Evolutionary conservation across 1,140 invertebrate species (phyloP), one percentile per base, ranked within the genome.

Genomic region (Tribolium castaneum): DNA sequence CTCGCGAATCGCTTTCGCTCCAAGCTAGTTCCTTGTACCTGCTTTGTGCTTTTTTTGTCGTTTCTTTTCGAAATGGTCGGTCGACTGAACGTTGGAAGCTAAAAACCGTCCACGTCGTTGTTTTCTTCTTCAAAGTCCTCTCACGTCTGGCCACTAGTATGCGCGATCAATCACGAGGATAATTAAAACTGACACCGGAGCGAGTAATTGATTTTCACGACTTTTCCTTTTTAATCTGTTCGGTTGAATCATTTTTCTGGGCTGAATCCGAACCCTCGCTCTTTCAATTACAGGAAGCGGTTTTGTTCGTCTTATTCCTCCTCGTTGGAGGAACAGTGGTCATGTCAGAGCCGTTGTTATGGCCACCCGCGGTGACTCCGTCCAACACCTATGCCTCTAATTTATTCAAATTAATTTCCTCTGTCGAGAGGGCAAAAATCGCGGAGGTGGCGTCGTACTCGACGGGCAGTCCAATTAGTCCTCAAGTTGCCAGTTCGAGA

Each of bases 201-300:
- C 59, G 59, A 66, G 59, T 66, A 66, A 66, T 66, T 66, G 59
- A 66, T 66, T 66, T 66, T 66, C 59, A 22, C 59, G 30, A 66
- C 59, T 66, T 66, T 66, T 66, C 59, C 59, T 66, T 66, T 59
- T 66, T 66, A 66, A 66, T 66, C 59, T 22, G 30, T 35, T 59
- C 7, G 25, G 54, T 59, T 22, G 52, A 56, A 19, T 59, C 25
- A 35, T 35, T 66, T 66, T 66, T 66, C 59, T 35, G 12, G 59
- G 54, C 9, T 2, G 54, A 16, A 56, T 56, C 52, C 14, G 13
- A 12, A 16, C 14, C 52, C 16, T 56, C 52, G 51, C 19, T 30
- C 54, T 22, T 59, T 59, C 54, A 59, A 59, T 59, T 59, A 59
- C 54, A 22, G 16, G 22, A 19, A 25, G 54, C 25, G 25, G 25